phyloP scores from a whole-genome alignment of 2,113 vertebrate species.

The Stomatorhinus ivindoensis region DNA sequence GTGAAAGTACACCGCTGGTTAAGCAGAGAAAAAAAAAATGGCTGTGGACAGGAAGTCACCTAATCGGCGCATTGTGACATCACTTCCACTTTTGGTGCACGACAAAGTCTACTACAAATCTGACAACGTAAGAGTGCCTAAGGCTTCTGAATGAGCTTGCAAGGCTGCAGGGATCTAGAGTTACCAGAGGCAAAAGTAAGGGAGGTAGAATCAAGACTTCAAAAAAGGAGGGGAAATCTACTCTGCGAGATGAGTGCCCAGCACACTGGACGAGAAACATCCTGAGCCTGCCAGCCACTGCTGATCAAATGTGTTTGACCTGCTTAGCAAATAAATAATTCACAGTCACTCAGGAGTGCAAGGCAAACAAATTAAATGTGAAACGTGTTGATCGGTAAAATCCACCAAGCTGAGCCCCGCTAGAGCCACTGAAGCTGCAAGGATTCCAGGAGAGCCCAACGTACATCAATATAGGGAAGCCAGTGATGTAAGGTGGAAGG shows the following conservation, averaged over 20 bases:
- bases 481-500: not conserved
- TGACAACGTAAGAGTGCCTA: not conserved
- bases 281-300: not conserved
- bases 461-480: not conserved
- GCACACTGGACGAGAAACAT: not conserved
- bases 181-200: not conserved
- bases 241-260: not conserved
- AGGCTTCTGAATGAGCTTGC: not conserved
- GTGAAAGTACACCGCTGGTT: not conserved
- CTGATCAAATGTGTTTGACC: not conserved
- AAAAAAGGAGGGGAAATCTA: not conserved
- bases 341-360: not conserved
- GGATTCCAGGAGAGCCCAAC: not conserved
- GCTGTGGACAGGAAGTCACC: not conserved
- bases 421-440: not conserved
- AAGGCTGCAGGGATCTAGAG: not conserved
- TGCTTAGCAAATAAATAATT: constrained; percentile 7
- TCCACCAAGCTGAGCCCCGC: not conserved
- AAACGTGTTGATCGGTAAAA: constrained; percentile 3
- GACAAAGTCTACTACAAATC: not conserved
- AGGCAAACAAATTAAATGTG: constrained; percentile 4
- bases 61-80: not conserved
- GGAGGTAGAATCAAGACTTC: not conserved
- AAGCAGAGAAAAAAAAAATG: not conserved
- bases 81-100: not conserved